Base-by-base conservation (phyloP, 2,113 vertebrate species). In the Zosterops lateralis region DNA sequence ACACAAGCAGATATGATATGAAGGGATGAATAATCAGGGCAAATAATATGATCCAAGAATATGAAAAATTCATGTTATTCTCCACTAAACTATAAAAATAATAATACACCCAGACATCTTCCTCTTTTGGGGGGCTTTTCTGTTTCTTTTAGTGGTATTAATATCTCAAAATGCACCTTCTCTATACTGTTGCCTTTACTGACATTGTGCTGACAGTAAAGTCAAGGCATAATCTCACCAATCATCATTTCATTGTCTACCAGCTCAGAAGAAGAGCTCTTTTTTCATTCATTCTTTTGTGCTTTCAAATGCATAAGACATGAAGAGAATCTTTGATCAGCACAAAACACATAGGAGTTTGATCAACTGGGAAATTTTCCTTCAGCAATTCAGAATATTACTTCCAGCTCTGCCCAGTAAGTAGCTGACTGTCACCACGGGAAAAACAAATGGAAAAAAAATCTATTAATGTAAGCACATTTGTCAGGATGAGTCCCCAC, bases 161-260 rank as follows among this genome's bases (percentile, higher is more conserved):
- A 36, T 62, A 54, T 48, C 81, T 79, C 62, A 76, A 32, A 87
- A 93, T n/a, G 38, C 34, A 77, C 45, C 72, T 67, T 71, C 87
- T 48, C 81, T 42, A 15, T 48, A 90, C 51, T n/a, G 1, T 18
- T 90, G 82, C 72, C 79, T 93, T 83, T 87, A 67, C 82, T 91
- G 96, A 94, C 84, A 94, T 65, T 88, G 93, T 80, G 75, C 91
- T 95, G 87, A 83, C 91, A 94, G 85, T 78, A 83, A 87, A 94
- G 87, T 90, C 91, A 94, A 87, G 93, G 75, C 75, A 62, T 87
- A 92, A 94, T 95, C 90, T 95, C 75, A 51, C 91, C 75, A 88
- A 96, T 95, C 91, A 87, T 91, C 90, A 91, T 87, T 97, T 89
- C 95, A 91, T 93, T 94, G 89, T 97, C 95, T 95, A 91, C 82